Evolutionary conservation across 2,113 vertebrate genomes (phyloP).

Genomic region (Chitala chitala): DNA sequence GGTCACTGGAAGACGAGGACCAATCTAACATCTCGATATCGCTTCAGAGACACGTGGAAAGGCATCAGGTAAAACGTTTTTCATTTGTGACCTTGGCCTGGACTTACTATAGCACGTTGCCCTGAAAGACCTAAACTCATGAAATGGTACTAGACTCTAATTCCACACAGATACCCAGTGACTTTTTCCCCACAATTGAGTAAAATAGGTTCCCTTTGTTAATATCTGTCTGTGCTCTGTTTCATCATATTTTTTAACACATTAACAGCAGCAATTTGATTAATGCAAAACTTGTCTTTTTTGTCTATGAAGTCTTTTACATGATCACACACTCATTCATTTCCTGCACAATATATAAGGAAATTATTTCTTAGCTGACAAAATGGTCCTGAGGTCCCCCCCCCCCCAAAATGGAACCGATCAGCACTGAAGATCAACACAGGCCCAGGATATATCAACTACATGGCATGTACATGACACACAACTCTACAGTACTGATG

Average conservation of each 20-base stretch:
- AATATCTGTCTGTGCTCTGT: background rate
- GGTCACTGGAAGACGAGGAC: conserved; percentile 72
- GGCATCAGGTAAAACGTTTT: conserved; percentile 76
- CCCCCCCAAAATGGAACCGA: background rate
- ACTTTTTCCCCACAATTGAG: no score
- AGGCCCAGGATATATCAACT: background rate
- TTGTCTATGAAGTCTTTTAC: background rate
- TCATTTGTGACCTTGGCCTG: background rate
- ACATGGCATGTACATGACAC: background rate
- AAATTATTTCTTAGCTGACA: background rate
- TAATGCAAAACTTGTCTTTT: background rate
- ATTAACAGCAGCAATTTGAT: conserved; percentile 5
- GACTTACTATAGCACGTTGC: no score
- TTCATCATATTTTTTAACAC: background rate
- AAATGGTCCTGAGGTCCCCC: background rate
- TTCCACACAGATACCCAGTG: no score
- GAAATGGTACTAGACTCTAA: no score
- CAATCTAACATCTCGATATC: conserved; percentile 62
- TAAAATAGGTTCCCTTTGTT: no score
- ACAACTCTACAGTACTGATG: background rate
- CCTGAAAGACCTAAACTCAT: background rate
- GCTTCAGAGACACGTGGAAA: conserved; percentile 77
- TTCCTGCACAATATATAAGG: background rate
- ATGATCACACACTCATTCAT: background rate
- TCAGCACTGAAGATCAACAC: background rate